Conservation (phyloP, 2,113 vertebrate species). For the Pavo muticus region DNA sequence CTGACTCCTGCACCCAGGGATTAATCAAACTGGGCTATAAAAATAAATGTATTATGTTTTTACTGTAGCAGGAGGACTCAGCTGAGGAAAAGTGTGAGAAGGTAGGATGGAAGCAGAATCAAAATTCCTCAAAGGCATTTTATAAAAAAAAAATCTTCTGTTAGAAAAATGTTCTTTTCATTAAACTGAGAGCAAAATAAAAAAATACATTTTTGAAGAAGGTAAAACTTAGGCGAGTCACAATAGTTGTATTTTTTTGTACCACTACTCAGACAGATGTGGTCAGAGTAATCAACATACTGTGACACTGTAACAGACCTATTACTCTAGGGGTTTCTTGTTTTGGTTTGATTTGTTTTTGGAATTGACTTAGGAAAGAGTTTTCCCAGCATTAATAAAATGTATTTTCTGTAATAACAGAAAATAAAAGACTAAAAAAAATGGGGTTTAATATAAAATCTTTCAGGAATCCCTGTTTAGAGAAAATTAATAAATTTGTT, state of each 20-base stretch:
- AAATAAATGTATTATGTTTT: neutral
- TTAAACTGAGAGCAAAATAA: neutral
- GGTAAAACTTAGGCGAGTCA: neutral
- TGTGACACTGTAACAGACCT: neutral
- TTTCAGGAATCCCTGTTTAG: neutral
- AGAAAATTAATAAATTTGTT: neutral
- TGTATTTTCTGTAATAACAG: neutral
- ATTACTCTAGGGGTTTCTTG: neutral
- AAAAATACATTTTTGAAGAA: neutral
- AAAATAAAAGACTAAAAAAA: neutral
- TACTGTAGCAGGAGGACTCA: neutral
- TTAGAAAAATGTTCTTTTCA: neutral
- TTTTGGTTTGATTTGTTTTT: neutral
- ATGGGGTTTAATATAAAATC: neutral
- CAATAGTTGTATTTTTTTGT: neutral
- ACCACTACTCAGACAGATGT: neutral
- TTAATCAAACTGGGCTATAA: neutral
- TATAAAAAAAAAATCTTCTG: neutral
- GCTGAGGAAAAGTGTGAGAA: neutral
- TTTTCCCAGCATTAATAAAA: neutral
- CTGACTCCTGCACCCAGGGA: neutral
- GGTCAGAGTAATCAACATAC: neutral
- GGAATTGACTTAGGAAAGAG: neutral
- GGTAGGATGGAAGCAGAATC: neutral
- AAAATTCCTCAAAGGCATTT: neutral